These are phyloP conservation scores for Pseudomyrmex dendroicus DNA, from an alignment of 1,140 invertebrate genomes.

Conservation along the genomic window DNA sequence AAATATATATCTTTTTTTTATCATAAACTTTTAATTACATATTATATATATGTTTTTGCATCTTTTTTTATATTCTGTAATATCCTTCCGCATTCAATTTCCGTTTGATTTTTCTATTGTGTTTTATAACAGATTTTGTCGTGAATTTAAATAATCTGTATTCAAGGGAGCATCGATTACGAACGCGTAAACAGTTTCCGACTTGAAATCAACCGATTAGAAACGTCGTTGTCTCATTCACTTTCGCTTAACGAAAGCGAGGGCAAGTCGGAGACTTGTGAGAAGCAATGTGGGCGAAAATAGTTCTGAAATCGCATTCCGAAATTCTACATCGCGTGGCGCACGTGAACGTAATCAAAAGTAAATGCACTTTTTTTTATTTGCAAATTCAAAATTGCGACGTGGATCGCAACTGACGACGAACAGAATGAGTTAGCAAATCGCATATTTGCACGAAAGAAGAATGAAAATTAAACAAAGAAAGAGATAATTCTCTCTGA, in stretches of 20 bases:
- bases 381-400: neutral
- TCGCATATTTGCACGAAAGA: neutral
- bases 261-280: slow-evolving; percentile 45
- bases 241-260: slow-evolving; percentile 83
- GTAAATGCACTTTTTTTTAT: neutral
- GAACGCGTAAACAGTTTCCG: slow-evolving; percentile 24
- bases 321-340: slow-evolving; percentile 1
- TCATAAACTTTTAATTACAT: no score
- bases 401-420: neutral
- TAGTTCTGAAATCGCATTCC: neutral
- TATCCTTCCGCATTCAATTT: neutral
- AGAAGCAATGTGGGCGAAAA: slow-evolving; percentile 43
- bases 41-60: no score
- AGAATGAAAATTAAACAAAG: neutral
- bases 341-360: slow-evolving; percentile 14
- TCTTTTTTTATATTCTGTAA: no score
- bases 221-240: slow-evolving; percentile 81
- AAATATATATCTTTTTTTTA: no score
- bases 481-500: neutral
- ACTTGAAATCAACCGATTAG: slow-evolving; percentile 72
- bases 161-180: slow-evolving; percentile 39
- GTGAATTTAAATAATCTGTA: neutral
- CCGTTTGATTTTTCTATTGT: neutral
- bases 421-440: neutral
- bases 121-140: neutral